Conservation (phyloP, 2,888 invertebrate genomes). For the Tuta absoluta region DNA sequence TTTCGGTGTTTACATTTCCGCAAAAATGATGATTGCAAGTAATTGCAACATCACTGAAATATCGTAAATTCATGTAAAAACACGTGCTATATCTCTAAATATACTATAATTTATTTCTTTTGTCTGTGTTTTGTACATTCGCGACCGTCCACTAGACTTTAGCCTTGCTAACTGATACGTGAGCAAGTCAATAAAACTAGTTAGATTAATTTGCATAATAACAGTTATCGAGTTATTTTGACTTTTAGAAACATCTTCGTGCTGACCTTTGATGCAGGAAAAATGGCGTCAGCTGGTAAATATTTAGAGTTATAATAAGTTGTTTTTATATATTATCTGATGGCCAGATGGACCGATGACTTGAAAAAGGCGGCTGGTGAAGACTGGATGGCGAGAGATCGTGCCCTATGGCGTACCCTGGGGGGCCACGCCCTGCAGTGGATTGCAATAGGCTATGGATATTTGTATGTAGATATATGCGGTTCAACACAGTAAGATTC, state of each 20-base stretch:
- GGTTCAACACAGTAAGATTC: not conserved
- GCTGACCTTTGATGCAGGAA: not conserved
- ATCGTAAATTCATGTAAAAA: not conserved
- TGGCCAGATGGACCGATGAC: no score
- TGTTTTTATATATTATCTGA: no score
- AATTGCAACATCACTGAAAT: not conserved
- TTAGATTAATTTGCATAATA: not conserved
- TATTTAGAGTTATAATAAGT: no score
- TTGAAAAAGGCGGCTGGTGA: no score
- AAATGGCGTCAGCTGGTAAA: not conserved
- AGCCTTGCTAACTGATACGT: conserved; percentile 17
- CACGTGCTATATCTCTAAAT: no score
- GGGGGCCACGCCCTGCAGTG: no score
- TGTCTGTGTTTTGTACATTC: not conserved
- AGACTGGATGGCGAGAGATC: no score
- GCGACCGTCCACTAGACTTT: conserved; percentile 2
- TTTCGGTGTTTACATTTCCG: no score
- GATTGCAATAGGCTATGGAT: no score
- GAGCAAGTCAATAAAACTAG: conserved; percentile 5
- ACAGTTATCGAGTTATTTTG: not conserved
- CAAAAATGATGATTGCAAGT: no score
- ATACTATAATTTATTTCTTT: not conserved
- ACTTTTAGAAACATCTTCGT: not conserved
- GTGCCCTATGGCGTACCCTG: no score
- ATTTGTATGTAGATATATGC: no score